phyloP scores from a whole-genome alignment of 2,797 vertebrate species.

The Lagocephalus sceleratus region DNA sequence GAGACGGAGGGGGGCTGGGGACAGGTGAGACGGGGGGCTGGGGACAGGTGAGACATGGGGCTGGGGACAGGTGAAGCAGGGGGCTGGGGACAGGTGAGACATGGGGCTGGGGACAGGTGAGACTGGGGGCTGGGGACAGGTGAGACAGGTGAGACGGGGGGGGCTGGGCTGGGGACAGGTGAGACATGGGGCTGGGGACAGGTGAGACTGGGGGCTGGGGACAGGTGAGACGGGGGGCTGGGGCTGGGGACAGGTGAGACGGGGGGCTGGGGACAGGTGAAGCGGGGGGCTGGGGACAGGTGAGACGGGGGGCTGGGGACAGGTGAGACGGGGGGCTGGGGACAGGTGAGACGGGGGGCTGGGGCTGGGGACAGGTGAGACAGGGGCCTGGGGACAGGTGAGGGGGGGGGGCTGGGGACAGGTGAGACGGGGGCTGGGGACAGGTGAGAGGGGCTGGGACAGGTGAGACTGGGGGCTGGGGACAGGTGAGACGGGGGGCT shows the following conservation, averaged over 20 bases:
- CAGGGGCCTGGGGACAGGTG: constrained; percentile 91
- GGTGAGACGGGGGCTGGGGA: constrained; percentile 88
- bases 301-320: constrained; percentile 81
- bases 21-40: constrained; percentile 82
- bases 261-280: too few species aligned
- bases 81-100: constrained; percentile 86
- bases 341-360: too few species aligned
- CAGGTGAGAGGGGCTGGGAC: constrained; percentile 79
- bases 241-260: constrained; percentile 86
- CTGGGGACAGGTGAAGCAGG: too few species aligned
- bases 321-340: constrained; percentile 74
- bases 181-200: constrained; percentile 16
- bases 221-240: constrained; percentile 83
- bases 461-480: constrained; percentile 86
- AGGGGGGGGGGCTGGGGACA: too few species aligned
- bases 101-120: too few species aligned
- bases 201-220: constrained; percentile 87
- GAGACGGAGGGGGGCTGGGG: constrained; percentile 73
- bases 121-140: constrained; percentile 90
- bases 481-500: constrained; percentile 77
- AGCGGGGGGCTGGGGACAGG: constrained; percentile 89
- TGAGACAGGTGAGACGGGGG: constrained; percentile 55
- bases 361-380: constrained; percentile 86
- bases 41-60: constrained; percentile 81
- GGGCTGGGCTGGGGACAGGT: constrained; percentile 92